phyloP scores from a whole-genome alignment of 64 coral and sea anemone genomes.

The Pocillopora verrucosa region DNA sequence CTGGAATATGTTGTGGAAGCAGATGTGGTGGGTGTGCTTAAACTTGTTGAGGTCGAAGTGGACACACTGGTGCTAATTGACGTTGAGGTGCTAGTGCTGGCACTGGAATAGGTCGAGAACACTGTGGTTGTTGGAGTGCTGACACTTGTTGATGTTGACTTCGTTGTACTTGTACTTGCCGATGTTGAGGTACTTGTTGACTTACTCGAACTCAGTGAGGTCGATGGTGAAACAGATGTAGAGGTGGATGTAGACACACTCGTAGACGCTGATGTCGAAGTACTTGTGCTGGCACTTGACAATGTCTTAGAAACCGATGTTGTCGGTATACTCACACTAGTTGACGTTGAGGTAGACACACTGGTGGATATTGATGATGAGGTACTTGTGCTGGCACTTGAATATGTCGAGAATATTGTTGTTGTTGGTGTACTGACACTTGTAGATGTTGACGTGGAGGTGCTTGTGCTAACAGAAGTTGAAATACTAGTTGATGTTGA shows the following conservation, averaged over 20 bases:
- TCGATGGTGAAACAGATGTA: not conserved
- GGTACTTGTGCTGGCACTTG: not conserved
- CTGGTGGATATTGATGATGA: not conserved
- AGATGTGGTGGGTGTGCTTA: too few relatives aligned
- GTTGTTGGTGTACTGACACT: conserved; percentile 25
- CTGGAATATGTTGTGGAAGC: too few relatives aligned
- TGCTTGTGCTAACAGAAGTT: not conserved
- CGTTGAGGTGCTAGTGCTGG: not conserved
- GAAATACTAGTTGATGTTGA: conserved; percentile 6
- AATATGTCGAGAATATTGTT: conserved; percentile 10
- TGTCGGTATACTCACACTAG: not conserved
- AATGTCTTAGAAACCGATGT: not conserved
- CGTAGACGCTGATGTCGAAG: conserved; percentile 2
- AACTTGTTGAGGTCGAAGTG: too few relatives aligned
- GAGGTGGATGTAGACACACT: not conserved
- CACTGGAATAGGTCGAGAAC: not conserved
- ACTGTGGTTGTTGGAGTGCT: conserved; percentile 28
- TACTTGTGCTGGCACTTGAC: not conserved
- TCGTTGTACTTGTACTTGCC: not conserved
- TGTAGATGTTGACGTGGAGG: not conserved
- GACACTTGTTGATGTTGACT: not conserved
- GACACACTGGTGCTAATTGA: not conserved
- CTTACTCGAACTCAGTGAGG: not conserved
- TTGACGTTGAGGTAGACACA: not conserved
- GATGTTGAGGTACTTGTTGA: not conserved